phyloP scores from a whole-genome alignment of 2,797 vertebrate genomes.

The Helostoma temminkii region DNA sequence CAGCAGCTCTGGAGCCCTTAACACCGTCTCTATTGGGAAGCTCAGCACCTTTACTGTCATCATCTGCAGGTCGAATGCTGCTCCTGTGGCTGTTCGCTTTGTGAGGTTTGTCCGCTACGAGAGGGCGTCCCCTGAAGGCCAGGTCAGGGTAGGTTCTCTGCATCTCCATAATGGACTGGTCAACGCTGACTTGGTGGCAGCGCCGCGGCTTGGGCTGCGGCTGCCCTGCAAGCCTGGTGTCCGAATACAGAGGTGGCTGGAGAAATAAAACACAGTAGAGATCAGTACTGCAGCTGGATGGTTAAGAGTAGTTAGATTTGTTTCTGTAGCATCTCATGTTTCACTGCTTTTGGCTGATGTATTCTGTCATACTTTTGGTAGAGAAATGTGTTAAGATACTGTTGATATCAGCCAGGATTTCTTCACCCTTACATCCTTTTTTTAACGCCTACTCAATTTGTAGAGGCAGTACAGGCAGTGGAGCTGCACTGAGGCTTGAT shows the following conservation, averaged over 20 bases:
- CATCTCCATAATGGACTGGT: constrained; percentile 81
- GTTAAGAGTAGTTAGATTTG: not conserved
- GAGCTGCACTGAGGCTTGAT: too few species aligned
- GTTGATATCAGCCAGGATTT: too few species aligned
- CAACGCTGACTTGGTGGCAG: constrained; percentile 26
- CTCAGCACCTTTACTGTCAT: not conserved
- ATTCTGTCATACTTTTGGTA: not conserved
- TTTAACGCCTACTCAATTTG: too few species aligned
- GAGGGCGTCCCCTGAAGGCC: constrained; percentile 79
- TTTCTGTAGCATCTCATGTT: not conserved
- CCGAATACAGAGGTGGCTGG: constrained; percentile 38
- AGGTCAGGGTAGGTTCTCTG: constrained; percentile 86
- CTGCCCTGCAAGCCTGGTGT: not conserved
- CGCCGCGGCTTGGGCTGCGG: constrained; percentile 16
- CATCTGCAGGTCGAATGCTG: not conserved
- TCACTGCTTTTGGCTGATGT: not conserved
- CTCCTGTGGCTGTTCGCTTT: constrained; percentile 4
- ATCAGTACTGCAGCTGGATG: not conserved
- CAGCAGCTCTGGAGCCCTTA: not conserved
- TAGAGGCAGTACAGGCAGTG: too few species aligned
- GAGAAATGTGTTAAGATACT: too few species aligned
- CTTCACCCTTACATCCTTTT: too few species aligned
- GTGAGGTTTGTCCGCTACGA: constrained; percentile 46
- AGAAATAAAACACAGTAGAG: not conserved
- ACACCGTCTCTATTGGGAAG: not conserved